Evolutionary conservation across 2,888 invertebrate species (phyloP).

Genomic region (Hirtodrosophila confusa): DNA sequence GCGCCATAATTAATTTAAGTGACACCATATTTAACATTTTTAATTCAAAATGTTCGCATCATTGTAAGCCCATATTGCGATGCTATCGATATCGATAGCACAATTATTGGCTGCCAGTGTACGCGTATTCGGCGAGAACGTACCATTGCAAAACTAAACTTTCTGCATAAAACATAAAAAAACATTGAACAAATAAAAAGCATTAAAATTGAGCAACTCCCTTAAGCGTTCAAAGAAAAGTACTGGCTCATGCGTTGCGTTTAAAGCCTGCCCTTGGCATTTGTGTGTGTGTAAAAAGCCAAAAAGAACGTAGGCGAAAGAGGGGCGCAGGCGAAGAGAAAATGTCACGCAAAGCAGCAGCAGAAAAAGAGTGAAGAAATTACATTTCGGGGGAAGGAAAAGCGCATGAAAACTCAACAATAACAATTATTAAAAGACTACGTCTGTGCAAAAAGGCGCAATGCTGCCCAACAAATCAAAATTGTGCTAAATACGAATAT

Average conservation of each 20-base stretch:
- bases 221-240: conserved; percentile 42
- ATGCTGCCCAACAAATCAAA: conserved; percentile 37
- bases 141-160: conserved; percentile 73
- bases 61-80: conserved; percentile 29
- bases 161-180: conserved; percentile 73
- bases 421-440: conserved; percentile 56
- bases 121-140: conserved; percentile 62
- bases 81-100: conserved; percentile 58
- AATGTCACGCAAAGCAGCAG: conserved; percentile 80
- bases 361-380: conserved; percentile 78
- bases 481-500: conserved; percentile 25
- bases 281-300: conserved; percentile 55
- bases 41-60: conserved; percentile 55
- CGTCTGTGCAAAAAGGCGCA: conserved; percentile 47
- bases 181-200: conserved; percentile 73
- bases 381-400: conserved; percentile 61
- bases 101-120: conserved; percentile 58
- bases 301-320: conserved; percentile 52
- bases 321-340: conserved; percentile 74
- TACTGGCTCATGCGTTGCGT: conserved; percentile 32
- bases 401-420: conserved; percentile 61
- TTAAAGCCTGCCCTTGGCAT: conserved; percentile 21
- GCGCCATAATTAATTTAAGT: neutral
- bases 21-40: conserved; percentile 22
- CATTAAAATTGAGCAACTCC: conserved; percentile 48